Percentiles rank a stretch among this genome's conserved stretches.
These are phyloP conservation scores for Hyperopisus bebe DNA, from an alignment of 2,113 vertebrate species.

Conservation along the genomic window DNA sequence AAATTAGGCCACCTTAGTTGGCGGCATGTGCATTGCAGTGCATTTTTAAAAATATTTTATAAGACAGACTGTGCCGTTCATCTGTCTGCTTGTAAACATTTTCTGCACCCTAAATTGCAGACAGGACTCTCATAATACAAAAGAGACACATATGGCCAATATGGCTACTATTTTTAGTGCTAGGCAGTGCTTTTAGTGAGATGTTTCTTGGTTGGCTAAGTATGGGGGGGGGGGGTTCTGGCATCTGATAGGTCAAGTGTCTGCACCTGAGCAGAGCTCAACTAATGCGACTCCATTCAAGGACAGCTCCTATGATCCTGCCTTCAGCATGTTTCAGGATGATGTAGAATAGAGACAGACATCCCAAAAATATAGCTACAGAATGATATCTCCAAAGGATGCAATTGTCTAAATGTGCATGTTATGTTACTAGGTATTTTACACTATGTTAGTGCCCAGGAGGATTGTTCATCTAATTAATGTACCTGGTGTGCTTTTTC, in stretches of 20 bases:
- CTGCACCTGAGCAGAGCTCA: not conserved
- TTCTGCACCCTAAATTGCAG: not conserved
- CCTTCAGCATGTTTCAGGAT: not conserved
- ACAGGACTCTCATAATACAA: not conserved
- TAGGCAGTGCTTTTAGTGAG: not conserved
- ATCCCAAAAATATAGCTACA: not conserved
- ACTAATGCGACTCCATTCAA: not conserved
- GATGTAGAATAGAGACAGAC: not conserved
- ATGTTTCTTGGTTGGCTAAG: not conserved
- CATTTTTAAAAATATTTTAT: not conserved
- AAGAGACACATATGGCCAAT: not conserved
- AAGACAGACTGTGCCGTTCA: not conserved
- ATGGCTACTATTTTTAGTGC: not conserved
- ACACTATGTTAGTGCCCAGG: not conserved
- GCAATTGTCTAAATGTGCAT: not conserved
- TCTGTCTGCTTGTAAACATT: not conserved
- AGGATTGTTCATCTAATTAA: not conserved
- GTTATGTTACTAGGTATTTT: not conserved
- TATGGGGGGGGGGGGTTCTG: not conserved
- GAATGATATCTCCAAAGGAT: not conserved
- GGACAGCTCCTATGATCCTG: not conserved
- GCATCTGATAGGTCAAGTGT: not conserved
- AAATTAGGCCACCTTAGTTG: not conserved
- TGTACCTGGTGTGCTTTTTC: not conserved
- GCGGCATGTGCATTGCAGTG: not conserved